Conservation (phyloP, 2,113 vertebrate species). For the Numida meleagris region DNA sequence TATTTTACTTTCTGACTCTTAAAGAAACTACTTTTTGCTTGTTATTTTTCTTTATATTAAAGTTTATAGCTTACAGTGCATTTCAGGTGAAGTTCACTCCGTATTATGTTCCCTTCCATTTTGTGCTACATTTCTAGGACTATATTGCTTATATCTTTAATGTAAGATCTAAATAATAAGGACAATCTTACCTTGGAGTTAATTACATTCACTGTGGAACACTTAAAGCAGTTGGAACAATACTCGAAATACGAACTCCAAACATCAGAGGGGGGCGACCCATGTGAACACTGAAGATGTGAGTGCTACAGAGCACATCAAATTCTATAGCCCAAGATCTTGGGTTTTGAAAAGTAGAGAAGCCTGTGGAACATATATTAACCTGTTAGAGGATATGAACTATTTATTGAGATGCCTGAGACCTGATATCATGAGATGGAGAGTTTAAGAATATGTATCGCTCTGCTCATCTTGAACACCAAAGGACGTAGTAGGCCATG, state of each 20-base stretch:
- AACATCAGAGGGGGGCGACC: neutral
- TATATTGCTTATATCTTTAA: neutral
- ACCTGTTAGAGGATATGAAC: neutral
- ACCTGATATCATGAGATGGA: neutral
- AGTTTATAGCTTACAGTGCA: neutral
- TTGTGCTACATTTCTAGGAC: neutral
- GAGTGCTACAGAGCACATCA: neutral
- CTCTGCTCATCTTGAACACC: neutral
- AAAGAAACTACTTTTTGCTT: neutral
- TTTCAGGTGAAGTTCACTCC: conserved; percentile 4
- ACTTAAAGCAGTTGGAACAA: neutral
- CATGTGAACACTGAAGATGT: neutral
- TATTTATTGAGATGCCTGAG: neutral
- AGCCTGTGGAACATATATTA: neutral
- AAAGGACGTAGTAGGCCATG: neutral
- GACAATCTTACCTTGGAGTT: neutral
- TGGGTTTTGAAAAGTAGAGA: neutral
- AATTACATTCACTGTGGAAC: neutral
- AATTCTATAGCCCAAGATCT: neutral
- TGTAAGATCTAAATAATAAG: neutral
- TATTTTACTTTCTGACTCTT: conserved; percentile 45
- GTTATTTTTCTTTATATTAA: neutral
- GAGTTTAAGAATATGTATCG: neutral
- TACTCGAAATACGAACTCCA: neutral
- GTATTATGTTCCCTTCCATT: neutral